phyloP scores from a whole-genome alignment of 2,888 invertebrate genomes.

The Morinoia aosen region DNA sequence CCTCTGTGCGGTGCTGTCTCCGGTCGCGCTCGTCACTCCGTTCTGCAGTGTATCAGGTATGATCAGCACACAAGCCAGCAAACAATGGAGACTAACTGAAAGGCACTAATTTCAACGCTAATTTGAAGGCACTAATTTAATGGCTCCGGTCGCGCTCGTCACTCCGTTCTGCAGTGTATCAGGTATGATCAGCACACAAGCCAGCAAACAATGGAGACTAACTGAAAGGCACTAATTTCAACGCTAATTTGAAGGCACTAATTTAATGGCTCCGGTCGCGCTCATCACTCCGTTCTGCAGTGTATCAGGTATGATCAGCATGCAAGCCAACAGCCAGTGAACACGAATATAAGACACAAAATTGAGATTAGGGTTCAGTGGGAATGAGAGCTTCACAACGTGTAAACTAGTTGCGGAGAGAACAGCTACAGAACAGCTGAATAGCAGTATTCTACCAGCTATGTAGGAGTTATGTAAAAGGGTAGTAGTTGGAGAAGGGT shows the following conservation, averaged over 20 bases:
- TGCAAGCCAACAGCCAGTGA: neutral
- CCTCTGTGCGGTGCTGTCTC: neutral
- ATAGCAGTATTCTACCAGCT: too few relatives aligned
- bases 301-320: too few relatives aligned
- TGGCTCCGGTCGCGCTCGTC: neutral
- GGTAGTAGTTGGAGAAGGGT: neutral
- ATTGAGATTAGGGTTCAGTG: neutral
- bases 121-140: neutral
- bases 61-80: neutral
- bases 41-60: neutral
- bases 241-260: neutral
- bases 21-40: constrained; percentile 28
- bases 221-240: neutral
- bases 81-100: neutral
- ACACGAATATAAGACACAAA: neutral
- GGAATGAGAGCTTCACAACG: neutral
- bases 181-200: neutral
- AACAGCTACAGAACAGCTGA: too few relatives aligned
- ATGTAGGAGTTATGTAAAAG: too few relatives aligned
- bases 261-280: neutral
- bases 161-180: neutral
- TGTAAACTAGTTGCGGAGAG: neutral
- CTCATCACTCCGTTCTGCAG: constrained; percentile 8
- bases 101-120: neutral
- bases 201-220: neutral